Percentiles rank a stretch among this genome's conserved stretches.
Conservation (phyloP, 2,113 vertebrate species). For the Labeo rohita region DNA sequence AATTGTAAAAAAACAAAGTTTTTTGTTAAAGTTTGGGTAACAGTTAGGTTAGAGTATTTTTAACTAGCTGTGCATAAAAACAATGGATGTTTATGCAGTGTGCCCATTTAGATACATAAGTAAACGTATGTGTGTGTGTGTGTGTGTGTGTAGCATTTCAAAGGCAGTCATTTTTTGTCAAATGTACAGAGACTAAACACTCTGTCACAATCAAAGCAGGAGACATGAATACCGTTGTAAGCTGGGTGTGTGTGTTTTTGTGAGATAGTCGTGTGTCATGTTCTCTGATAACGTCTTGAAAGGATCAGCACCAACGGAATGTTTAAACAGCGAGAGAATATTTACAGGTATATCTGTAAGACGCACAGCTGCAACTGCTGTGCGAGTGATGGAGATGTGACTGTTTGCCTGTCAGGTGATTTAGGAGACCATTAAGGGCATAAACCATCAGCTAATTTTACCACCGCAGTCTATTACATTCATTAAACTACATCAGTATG, state of each 20-base stretch:
- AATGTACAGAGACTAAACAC: slow-evolving; percentile 28
- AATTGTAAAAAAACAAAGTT: not conserved
- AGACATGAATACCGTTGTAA: not conserved
- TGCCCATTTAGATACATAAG: not conserved
- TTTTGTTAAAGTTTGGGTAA: not conserved
- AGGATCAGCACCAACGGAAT: slow-evolving; percentile 31
- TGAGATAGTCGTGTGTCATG: slow-evolving; percentile 26
- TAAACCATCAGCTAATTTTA: slow-evolving; percentile 33
- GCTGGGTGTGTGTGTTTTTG: slow-evolving; percentile 14
- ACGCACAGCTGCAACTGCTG: not conserved
- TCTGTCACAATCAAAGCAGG: slow-evolving; percentile 31
- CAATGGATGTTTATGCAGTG: not conserved
- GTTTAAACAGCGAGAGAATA: slow-evolving; percentile 7
- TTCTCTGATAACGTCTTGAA: slow-evolving; percentile 44
- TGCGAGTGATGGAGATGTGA: slow-evolving; percentile 11
- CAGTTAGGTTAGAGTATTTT: not conserved
- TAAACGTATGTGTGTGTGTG: slow-evolving; percentile 10
- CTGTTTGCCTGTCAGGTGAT: slow-evolving; percentile 32
- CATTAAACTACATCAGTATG: slow-evolving; percentile 11
- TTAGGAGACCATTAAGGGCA: slow-evolving; percentile 27
- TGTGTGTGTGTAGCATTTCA: slow-evolving; percentile 15
- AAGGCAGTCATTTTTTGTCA: not conserved
- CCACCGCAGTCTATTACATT: slow-evolving; percentile 23
- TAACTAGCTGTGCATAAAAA: not conserved
- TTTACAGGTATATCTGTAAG: slow-evolving; percentile 13